Percentiles rank a stretch among this genome's conserved stretches.
phyloP scores from a whole-genome alignment of 2,888 invertebrate genomes.

The Nebria salina region DNA sequence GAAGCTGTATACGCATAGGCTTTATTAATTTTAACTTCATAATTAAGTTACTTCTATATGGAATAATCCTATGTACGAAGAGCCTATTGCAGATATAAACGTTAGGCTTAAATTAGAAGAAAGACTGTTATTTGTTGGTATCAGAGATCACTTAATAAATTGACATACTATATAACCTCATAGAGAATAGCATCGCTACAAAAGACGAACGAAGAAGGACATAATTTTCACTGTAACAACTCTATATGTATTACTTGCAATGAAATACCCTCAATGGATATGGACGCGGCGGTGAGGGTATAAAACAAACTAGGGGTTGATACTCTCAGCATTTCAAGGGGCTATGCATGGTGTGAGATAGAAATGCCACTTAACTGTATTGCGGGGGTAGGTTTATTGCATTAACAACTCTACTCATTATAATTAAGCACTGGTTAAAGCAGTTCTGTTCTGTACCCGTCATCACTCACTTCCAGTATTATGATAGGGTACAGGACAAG shows the following conservation, averaged over 20 bases:
- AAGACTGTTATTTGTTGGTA: too few species aligned
- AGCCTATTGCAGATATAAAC: too few species aligned
- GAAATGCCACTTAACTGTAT: slow-evolving; percentile 40
- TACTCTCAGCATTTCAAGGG: neutral
- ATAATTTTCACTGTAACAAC: neutral
- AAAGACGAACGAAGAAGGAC: neutral
- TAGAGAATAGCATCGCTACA: neutral
- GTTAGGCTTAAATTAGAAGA: too few species aligned
- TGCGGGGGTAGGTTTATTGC: slow-evolving; percentile 56
- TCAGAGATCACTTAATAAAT: neutral
- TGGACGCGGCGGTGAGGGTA: too few species aligned
- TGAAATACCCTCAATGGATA: neutral
- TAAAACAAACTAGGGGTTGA: neutral
- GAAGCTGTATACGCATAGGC: too few species aligned
- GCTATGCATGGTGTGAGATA: neutral
- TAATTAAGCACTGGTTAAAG: slow-evolving; percentile 62
- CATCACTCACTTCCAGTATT: slow-evolving; percentile 36
- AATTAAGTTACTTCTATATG: too few species aligned
- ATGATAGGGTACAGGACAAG: neutral
- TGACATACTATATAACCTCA: neutral
- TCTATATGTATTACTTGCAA: neutral
- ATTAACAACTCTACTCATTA: slow-evolving; percentile 63
- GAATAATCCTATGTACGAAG: too few species aligned
- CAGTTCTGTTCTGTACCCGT: slow-evolving; percentile 50
- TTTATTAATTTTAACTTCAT: too few species aligned